A percentile compares a stretch with the other conserved stretches of the same genome.
Conservation (phyloP, 2,113 vertebrate species). For the Salvelinus alpinus region DNA sequence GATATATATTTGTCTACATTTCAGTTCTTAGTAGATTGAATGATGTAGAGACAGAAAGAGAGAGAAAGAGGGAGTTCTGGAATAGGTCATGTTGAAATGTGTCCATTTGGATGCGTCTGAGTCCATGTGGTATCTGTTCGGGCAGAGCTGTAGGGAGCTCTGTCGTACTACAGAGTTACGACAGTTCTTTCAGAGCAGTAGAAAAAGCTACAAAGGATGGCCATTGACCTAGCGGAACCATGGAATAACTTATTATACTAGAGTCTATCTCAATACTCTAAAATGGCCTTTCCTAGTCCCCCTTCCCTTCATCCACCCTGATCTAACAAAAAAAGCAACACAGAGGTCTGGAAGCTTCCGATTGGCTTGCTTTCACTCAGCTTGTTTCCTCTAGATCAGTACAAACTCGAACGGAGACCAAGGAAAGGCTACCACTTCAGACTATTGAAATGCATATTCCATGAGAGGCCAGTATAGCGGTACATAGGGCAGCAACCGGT, state of each 20-base stretch:
- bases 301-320: background rate
- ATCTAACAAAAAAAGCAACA: background rate
- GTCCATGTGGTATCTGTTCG: constrained; percentile 2
- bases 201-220: background rate
- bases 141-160: background rate
- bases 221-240: background rate
- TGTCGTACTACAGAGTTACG: background rate
- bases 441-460: constrained; percentile 8
- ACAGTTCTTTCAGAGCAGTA: background rate
- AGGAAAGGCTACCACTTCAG: background rate
- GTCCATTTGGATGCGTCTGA: constrained; percentile 1
- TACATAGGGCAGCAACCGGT: background rate
- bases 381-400: background rate
- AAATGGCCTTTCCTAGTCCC: background rate
- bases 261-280: background rate
- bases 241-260: background rate
- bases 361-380: background rate
- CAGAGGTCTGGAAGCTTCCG: background rate
- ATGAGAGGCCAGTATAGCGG: background rate
- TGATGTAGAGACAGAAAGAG: constrained; percentile 23
- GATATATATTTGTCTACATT: constrained; percentile 66
- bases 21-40: constrained; percentile 51
- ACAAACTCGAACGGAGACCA: background rate
- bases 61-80: constrained; percentile 4
- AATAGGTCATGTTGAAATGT: constrained; percentile 8